Evolutionary conservation across 2,113 vertebrate genomes (phyloP).

Genomic region (Mungos mungo): DNA sequence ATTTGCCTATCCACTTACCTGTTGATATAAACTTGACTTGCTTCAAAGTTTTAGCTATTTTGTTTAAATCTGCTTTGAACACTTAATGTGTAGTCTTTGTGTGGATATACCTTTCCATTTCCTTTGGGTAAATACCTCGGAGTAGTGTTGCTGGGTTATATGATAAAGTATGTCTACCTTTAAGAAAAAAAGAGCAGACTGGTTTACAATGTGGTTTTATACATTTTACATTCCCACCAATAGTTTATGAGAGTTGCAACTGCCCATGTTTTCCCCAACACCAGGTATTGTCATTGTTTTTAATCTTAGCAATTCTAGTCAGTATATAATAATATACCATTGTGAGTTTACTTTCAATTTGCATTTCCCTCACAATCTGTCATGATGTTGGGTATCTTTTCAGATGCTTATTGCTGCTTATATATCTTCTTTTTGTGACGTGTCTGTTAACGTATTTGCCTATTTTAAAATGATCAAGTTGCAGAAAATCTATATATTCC

Average conservation of each 20-base stretch:
- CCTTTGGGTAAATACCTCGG: background rate
- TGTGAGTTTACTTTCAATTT: background rate
- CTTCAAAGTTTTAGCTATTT: background rate
- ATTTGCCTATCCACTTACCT: background rate
- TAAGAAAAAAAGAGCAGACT: background rate
- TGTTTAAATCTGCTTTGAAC: background rate
- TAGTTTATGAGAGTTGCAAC: background rate
- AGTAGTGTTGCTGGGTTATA: background rate
- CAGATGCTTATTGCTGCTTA: background rate
- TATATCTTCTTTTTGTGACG: background rate
- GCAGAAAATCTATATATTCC: background rate
- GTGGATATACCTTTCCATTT: background rate
- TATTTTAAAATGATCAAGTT: background rate
- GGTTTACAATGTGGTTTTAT: background rate
- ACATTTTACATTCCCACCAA: background rate
- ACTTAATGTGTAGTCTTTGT: background rate
- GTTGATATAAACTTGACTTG: background rate
- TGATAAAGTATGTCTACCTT: background rate
- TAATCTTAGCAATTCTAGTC: background rate
- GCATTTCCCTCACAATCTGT: background rate
- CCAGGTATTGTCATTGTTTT: background rate
- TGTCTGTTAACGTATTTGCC: background rate
- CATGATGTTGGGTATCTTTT: background rate
- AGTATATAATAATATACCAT: background rate
- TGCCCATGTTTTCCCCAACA: background rate